Conservation (phyloP, 1,140 invertebrate species). For the Sminthurides bifidus region DNA sequence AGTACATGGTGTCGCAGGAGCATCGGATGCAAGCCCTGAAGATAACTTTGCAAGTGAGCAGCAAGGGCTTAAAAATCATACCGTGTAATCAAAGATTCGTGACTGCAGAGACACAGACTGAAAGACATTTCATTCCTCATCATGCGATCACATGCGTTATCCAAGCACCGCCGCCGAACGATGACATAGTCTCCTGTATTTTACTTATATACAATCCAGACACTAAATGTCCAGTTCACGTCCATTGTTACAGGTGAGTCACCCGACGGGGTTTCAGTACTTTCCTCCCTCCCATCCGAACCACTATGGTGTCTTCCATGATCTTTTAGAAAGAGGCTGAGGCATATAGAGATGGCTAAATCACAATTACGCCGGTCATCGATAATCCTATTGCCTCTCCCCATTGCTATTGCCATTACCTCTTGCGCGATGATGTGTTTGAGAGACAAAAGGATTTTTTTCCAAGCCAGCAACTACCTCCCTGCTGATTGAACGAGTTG, state of each 20-base stretch:
- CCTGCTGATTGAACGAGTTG: too few relatives aligned
- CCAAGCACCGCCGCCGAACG: slow-evolving; percentile 48
- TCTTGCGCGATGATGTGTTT: too few relatives aligned
- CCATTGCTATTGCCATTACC: too few relatives aligned
- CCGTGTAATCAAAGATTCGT: slow-evolving; percentile 43
- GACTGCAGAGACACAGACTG: slow-evolving; percentile 37
- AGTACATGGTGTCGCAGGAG: slow-evolving; percentile 68
- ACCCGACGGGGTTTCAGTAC: not conserved
- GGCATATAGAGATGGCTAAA: too few relatives aligned
- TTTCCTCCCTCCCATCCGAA: too few relatives aligned
- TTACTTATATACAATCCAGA: slow-evolving; percentile 80
- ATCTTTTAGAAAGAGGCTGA: too few relatives aligned
- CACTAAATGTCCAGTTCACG: slow-evolving; percentile 75
- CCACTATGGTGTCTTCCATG: too few relatives aligned
- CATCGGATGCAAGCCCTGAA: slow-evolving; percentile 76
- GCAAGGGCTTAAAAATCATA: slow-evolving; percentile 86
- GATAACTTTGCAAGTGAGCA: slow-evolving; percentile 67
- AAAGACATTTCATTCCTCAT: slow-evolving; percentile 91
- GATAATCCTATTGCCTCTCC: too few relatives aligned
- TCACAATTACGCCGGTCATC: too few relatives aligned
- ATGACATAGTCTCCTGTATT: slow-evolving; percentile 82
- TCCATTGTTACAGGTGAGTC: slow-evolving; percentile 71
- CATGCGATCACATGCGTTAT: slow-evolving; percentile 78
- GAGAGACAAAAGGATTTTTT: too few relatives aligned
- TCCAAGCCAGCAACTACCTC: too few relatives aligned